These are phyloP conservation scores for Macquaria ambigua DNA, from an alignment of 2,113 vertebrate species.

Conservation along the genomic window DNA sequence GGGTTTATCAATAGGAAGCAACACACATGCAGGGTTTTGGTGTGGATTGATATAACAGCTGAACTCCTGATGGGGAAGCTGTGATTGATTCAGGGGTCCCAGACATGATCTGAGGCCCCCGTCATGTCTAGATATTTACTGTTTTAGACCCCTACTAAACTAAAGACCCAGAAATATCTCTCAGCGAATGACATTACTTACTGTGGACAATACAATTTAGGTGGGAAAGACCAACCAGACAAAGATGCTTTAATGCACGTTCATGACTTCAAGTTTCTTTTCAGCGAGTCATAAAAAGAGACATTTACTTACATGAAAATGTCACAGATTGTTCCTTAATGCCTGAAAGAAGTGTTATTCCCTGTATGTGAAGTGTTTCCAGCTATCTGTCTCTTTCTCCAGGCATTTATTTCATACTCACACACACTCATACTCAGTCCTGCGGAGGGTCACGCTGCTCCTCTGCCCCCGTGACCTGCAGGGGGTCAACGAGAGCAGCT, in stretches of 20 bases:
- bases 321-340: background rate
- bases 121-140: background rate
- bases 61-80: background rate
- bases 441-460: slow-evolving; percentile 50
- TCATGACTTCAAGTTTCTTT: background rate
- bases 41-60: background rate
- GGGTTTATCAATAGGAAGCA: background rate
- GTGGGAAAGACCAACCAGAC: too few species aligned
- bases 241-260: background rate
- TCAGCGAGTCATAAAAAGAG: too few species aligned
- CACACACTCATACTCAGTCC: slow-evolving; percentile 13
- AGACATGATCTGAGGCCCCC: background rate
- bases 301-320: background rate
- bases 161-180: too few species aligned
- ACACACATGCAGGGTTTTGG: background rate
- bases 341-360: background rate
- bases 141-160: background rate
- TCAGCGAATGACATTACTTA: too few species aligned
- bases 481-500: slow-evolving; percentile 78
- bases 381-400: background rate
- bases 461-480: slow-evolving; percentile 63
- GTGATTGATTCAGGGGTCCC: background rate
- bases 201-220: too few species aligned
- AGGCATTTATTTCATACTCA: slow-evolving; percentile 3
- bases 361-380: background rate